Percentiles rank a stretch among this genome's conserved stretches.
These are phyloP conservation scores for Neotoma lepida DNA, from an alignment of 2,113 vertebrate genomes.

Conservation along the genomic window DNA sequence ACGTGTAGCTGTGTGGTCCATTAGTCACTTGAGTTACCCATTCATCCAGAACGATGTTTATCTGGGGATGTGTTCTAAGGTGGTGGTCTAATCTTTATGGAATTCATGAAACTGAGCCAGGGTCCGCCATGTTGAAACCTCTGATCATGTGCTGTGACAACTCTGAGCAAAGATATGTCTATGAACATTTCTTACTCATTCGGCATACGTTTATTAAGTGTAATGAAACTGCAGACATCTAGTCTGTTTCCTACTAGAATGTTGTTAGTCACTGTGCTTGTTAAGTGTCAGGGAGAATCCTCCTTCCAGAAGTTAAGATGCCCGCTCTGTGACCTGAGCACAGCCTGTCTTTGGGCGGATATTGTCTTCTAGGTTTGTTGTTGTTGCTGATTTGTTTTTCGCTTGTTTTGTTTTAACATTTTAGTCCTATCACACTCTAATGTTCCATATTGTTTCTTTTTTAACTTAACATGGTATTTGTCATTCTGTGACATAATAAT, in stretches of 20 bases:
- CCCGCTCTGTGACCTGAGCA: not conserved
- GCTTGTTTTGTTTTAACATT: constrained; percentile 48
- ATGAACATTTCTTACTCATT: not conserved
- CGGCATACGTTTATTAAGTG: not conserved
- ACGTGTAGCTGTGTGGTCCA: not conserved
- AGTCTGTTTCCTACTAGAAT: not conserved
- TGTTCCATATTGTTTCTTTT: constrained; percentile 27
- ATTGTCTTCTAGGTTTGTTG: not conserved
- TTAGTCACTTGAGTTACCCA: not conserved
- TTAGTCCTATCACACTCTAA: not conserved
- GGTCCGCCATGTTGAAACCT: constrained; percentile 34
- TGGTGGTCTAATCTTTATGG: not conserved
- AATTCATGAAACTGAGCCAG: constrained; percentile 6
- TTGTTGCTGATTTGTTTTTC: too few relatives aligned
- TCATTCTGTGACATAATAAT: not conserved
- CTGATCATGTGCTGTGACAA: not conserved
- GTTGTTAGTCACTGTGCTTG: not conserved
- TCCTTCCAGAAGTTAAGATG: not conserved
- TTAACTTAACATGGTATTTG: not conserved
- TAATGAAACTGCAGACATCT: not conserved
- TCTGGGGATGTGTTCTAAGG: not conserved
- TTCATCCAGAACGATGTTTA: not conserved
- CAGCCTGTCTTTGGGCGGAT: not conserved
- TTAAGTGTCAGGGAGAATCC: not conserved
- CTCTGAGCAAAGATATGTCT: not conserved